A percentile compares a stretch with the other conserved stretches of the same genome.
Evolutionary conservation across 2,888 invertebrate species (phyloP).

Genomic region (Erannis defoliaria): DNA sequence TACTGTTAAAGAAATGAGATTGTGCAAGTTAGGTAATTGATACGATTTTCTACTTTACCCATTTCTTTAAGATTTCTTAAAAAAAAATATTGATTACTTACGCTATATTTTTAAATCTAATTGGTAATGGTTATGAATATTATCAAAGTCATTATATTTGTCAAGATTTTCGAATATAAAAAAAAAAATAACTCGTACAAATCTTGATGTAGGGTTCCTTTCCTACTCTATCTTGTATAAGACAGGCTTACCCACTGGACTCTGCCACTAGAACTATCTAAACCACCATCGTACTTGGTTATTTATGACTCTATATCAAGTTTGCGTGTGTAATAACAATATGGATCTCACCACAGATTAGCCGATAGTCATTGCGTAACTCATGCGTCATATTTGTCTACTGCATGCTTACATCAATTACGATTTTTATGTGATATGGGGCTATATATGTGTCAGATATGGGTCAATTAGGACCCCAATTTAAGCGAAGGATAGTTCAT

Average conservation of each 20-base stretch:
- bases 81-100: no score
- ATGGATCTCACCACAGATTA: slow-evolving; percentile 49
- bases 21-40: not conserved
- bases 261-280: slow-evolving; percentile 29
- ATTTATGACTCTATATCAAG: slow-evolving; percentile 80
- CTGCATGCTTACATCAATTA: slow-evolving; percentile 54
- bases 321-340: slow-evolving; percentile 75
- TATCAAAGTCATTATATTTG: no score
- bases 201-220: no score
- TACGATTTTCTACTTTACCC: no score
- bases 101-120: no score
- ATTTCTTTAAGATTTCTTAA: no score
- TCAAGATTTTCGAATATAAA: no score
- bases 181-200: no score
- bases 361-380: slow-evolving; percentile 50
- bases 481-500: slow-evolving; percentile 21
- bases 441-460: slow-evolving; percentile 41
- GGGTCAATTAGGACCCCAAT: slow-evolving; percentile 42
- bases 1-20: not conserved
- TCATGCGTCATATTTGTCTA: slow-evolving; percentile 63
- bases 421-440: slow-evolving; percentile 44
- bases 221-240: not conserved
- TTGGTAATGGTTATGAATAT: no score
- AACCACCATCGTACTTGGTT: slow-evolving; percentile 40
- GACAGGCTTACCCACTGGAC: slow-evolving; percentile 16